Evolutionary conservation across 2,888 invertebrate species (phyloP).

Genomic region (Pyrrhia umbra): DNA sequence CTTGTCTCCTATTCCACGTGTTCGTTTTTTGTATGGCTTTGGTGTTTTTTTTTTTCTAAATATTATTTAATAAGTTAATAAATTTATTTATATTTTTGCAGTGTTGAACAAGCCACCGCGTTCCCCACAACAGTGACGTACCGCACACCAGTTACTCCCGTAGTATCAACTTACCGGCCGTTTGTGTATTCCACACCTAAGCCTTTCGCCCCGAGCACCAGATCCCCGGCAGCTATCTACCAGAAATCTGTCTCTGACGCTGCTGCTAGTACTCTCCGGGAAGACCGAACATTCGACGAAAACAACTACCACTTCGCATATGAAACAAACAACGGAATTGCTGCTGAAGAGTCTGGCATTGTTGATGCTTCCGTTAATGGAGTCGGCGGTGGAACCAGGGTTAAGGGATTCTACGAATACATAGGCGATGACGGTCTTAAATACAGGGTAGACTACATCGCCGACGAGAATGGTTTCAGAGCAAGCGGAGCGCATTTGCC

Average conservation of each 20-base stretch:
- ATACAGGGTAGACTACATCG: conserved; percentile 90
- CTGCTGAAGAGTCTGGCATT: conserved; percentile 91
- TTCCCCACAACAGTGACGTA: conserved; percentile 71
- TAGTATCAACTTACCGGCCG: conserved; percentile 58
- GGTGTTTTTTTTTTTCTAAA: too few species aligned
- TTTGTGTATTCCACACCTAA: conserved; percentile 56
- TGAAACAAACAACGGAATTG: conserved; percentile 92
- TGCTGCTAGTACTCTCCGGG: conserved; percentile 89
- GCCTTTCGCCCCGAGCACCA: conserved; percentile 42
- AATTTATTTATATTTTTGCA: conserved; percentile 50
- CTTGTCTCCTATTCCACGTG: too few species aligned
- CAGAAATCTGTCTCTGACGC: conserved; percentile 80
- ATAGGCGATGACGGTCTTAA: conserved; percentile 91
- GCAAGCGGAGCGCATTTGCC: conserved; percentile 89
- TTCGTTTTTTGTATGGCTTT: too few species aligned
- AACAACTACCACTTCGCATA: conserved; percentile 91
- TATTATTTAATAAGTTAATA: background rate
- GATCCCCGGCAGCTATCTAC: conserved; percentile 58
- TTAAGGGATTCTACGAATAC: conserved; percentile 92
- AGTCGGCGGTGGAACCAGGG: conserved; percentile 89
- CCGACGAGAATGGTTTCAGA: conserved; percentile 91
- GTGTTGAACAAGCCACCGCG: conserved; percentile 67
- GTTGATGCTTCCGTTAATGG: conserved; percentile 87
- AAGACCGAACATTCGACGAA: conserved; percentile 84
- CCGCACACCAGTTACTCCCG: conserved; percentile 67